Evolutionary conservation across 2,888 invertebrate species (phyloP).

Genomic region (Tridacna gigas): DNA sequence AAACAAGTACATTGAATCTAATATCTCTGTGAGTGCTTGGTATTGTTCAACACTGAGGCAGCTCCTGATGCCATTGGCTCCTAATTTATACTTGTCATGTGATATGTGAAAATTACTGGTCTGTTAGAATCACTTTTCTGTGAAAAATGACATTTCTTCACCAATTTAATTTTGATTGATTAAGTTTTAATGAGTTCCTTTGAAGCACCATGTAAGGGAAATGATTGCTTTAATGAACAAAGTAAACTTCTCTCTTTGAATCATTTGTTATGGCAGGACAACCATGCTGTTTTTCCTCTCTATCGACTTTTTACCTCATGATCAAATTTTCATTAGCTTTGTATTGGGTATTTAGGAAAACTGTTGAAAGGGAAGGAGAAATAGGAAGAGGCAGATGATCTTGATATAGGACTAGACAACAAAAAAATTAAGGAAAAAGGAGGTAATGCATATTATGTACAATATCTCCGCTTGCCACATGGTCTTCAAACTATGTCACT

Average conservation of each 20-base stretch:
- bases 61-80: not conserved
- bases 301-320: not conserved
- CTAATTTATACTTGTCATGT: conserved; percentile 22
- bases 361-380: too few relatives aligned
- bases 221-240: conserved; percentile 28
- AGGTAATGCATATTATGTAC: too few relatives aligned
- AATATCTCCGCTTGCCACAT: too few relatives aligned
- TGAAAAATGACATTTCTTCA: conserved; percentile 32
- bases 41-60: too few relatives aligned
- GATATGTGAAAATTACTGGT: not conserved
- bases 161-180: conserved; percentile 29
- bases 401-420: too few relatives aligned
- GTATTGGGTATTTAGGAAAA: too few relatives aligned
- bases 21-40: not conserved
- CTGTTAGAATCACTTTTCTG: conserved; percentile 30
- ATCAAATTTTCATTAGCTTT: too few relatives aligned
- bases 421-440: too few relatives aligned
- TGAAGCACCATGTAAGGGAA: conserved; percentile 19
- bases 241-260: conserved; percentile 16
- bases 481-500: too few relatives aligned
- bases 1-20: too few relatives aligned
- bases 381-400: too few relatives aligned
- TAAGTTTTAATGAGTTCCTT: conserved; percentile 20
- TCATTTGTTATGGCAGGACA: conserved; percentile 2
- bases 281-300: conserved; percentile 9